A percentile compares a stretch with the other conserved stretches of the same genome.
These are phyloP conservation scores for Pterois miles DNA, from an alignment of 2,797 vertebrate genomes.

Conservation along the genomic window DNA sequence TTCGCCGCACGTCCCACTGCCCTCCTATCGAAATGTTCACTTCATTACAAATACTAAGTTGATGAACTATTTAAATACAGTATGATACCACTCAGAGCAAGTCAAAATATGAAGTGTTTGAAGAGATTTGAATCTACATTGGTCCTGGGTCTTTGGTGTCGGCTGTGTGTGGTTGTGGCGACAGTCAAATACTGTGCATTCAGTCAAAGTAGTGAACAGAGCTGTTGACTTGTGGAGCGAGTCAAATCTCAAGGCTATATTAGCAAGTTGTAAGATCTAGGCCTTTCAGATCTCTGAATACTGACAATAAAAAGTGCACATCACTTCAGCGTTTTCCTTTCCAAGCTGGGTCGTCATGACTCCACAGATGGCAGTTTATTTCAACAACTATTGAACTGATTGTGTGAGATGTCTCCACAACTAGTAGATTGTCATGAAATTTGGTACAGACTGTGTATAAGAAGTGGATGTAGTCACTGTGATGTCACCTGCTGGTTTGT, in stretches of 20 bases:
- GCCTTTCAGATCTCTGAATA: not conserved
- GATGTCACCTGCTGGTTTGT: too few species aligned
- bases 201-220: not conserved
- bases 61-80: constrained; percentile 17
- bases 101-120: not conserved
- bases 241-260: not conserved
- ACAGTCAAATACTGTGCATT: not conserved
- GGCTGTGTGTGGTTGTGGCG: not conserved
- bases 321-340: not conserved
- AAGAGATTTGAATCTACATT: not conserved
- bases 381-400: not conserved
- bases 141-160: not conserved
- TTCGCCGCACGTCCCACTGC: not conserved
- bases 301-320: not conserved
- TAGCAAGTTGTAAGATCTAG: not conserved
- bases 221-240: not conserved
- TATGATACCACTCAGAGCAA: constrained; percentile 3
- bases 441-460: too few species aligned
- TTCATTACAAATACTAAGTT: constrained; percentile 26
- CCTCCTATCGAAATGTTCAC: constrained; percentile 3
- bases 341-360: not conserved
- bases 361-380: not conserved
- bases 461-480: too few species aligned
- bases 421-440: not conserved
- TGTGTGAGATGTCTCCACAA: not conserved